These are phyloP conservation scores for Aromia moschata DNA, from an alignment of 2,888 invertebrate genomes.

Conservation along the genomic window DNA sequence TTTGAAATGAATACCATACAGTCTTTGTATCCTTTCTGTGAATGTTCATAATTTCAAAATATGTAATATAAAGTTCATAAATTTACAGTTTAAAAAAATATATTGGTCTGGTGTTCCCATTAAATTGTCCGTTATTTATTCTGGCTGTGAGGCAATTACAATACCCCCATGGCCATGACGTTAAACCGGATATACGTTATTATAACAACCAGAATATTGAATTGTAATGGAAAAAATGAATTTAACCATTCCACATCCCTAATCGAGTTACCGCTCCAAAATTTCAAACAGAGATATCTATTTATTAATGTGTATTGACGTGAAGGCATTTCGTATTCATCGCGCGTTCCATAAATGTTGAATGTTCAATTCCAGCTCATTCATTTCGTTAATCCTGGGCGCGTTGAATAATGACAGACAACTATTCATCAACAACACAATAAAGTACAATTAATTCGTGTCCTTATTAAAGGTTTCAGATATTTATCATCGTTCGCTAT, in stretches of 20 bases:
- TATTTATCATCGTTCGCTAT: conserved; percentile 19
- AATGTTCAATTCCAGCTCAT: conserved; percentile 29
- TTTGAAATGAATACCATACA: too few relatives aligned
- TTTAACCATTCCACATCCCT: too few relatives aligned
- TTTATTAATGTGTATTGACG: conserved; percentile 14
- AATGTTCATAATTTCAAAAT: too few relatives aligned
- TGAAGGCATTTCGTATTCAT: conserved; percentile 26
- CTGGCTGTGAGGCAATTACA: neutral
- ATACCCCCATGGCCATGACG: neutral
- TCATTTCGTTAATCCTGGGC: conserved; percentile 15
- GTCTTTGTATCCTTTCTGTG: too few relatives aligned
- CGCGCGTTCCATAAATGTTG: conserved; percentile 24
- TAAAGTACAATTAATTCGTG: conserved; percentile 33
- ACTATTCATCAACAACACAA: conserved; percentile 31
- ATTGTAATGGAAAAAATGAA: too few relatives aligned
- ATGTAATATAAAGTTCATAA: too few relatives aligned
- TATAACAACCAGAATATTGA: too few relatives aligned
- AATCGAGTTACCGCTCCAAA: neutral
- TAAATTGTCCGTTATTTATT: neutral
- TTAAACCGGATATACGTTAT: too few relatives aligned
- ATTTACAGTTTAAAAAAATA: too few relatives aligned
- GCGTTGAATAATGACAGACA: conserved; percentile 31
- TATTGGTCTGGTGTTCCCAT: neutral
- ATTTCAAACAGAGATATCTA: neutral
- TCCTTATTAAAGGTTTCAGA: conserved; percentile 32